These are phyloP conservation scores for Musca vetustissima DNA, from an alignment of 1,140 invertebrate genomes.

Conservation along the genomic window DNA sequence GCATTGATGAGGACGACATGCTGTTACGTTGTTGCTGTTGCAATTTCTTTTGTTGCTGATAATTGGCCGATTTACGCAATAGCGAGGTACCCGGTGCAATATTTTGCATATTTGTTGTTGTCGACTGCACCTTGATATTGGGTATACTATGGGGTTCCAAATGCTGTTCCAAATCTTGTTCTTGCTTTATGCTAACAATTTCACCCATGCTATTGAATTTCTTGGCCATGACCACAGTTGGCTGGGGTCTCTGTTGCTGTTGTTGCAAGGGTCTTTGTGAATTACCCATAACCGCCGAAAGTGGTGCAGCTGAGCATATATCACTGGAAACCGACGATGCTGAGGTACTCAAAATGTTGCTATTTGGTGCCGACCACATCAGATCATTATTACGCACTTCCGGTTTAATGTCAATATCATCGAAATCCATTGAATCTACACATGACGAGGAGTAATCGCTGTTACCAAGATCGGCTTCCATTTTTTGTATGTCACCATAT, in stretches of 20 bases:
- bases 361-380: conserved; percentile 38
- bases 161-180: conserved; percentile 30
- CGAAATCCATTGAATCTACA: conserved; percentile 1
- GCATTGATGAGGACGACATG: conserved; percentile 1
- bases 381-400: conserved; percentile 39
- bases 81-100: conserved; percentile 49
- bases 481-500: conserved; percentile 27
- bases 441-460: neutral
- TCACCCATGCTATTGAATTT: conserved; percentile 27
- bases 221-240: conserved; percentile 24
- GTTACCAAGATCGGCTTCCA: neutral
- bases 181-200: conserved; percentile 17
- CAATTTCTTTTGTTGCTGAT: conserved; percentile 28
- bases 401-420: conserved; percentile 30
- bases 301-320: conserved; percentile 10
- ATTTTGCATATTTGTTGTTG: conserved; percentile 31
- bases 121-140: conserved; percentile 9
- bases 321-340: conserved; percentile 24
- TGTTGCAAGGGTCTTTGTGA: neutral
- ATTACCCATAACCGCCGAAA: conserved; percentile 10
- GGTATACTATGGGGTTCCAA: conserved; percentile 27
- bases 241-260: conserved; percentile 5
- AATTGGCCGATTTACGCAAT: conserved; percentile 40
- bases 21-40: conserved; percentile 22
- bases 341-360: conserved; percentile 15